phyloP scores from a whole-genome alignment of 2,888 invertebrate genomes.

The Papilio elwesi region DNA sequence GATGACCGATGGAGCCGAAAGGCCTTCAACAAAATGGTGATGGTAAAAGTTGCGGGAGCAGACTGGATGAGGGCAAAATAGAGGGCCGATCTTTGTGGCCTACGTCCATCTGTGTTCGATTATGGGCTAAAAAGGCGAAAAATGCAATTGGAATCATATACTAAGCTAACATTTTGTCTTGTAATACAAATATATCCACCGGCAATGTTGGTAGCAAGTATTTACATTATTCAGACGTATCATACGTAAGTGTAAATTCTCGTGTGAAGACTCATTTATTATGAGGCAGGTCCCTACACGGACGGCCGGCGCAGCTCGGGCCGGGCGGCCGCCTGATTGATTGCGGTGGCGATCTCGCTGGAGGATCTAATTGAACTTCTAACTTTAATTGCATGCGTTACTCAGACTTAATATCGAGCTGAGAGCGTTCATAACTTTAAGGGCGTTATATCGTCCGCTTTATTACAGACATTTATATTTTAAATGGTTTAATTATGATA shows the following conservation, averaged over 20 bases:
- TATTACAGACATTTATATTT: constrained; percentile 40
- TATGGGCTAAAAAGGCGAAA: too few relatives aligned
- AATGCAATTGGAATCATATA: too few relatives aligned
- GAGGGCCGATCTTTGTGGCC: too few relatives aligned
- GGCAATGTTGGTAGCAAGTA: background rate
- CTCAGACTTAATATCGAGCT: constrained; percentile 37
- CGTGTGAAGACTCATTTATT: constrained; percentile 64
- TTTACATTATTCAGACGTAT: constrained; percentile 38
- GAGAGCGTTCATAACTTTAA: constrained; percentile 31
- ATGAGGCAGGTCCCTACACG: constrained; percentile 55
- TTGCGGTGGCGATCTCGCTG: constrained; percentile 52
- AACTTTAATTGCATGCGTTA: constrained; percentile 52
- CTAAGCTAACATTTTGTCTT: background rate
- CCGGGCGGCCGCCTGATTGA: constrained; percentile 61
- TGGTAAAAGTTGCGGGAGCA: too few relatives aligned
- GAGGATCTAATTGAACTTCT: constrained; percentile 55
- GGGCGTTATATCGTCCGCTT: constrained; percentile 36
- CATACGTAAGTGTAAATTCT: constrained; percentile 47
- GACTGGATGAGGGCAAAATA: too few relatives aligned
- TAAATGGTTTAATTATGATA: constrained; percentile 37
- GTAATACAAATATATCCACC: background rate
- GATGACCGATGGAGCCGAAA: too few relatives aligned
- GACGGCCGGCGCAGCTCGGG: constrained; percentile 46
- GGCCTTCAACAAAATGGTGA: too few relatives aligned
- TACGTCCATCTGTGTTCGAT: too few relatives aligned